Conservation (phyloP, 2,113 vertebrate species). For the pig (Sus scrofa) region DNA sequence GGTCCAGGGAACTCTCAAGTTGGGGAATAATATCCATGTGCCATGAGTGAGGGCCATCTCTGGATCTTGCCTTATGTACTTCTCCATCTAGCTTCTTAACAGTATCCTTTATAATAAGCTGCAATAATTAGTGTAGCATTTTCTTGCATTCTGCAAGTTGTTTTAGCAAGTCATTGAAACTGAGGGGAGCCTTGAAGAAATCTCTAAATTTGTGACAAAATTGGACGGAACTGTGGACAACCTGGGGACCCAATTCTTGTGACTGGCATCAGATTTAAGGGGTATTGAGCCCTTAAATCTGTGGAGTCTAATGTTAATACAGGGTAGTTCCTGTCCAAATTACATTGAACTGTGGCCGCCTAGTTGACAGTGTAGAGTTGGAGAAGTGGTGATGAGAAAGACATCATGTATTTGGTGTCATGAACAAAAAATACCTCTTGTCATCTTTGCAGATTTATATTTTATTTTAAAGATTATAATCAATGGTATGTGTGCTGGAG, state of each 20-base stretch:
- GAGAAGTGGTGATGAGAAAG: neutral
- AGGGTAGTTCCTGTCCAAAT: neutral
- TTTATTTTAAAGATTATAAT: neutral
- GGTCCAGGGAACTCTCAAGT: neutral
- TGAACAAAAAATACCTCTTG: neutral
- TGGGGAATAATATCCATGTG: neutral
- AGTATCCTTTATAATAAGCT: neutral
- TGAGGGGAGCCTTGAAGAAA: neutral
- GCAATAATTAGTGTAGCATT: neutral
- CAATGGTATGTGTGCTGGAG: neutral
- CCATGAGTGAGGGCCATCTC: too few species aligned
- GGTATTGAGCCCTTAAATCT: neutral
- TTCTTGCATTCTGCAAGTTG: neutral
- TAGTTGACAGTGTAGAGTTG: neutral
- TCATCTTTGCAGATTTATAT: neutral
- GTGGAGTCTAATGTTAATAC: neutral
- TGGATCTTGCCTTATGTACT: neutral
- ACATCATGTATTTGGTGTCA: neutral
- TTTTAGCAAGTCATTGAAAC: neutral
- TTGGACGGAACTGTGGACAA: neutral
- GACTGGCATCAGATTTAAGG: neutral
- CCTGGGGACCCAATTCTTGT: neutral
- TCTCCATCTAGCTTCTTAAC: neutral
- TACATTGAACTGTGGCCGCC: neutral
- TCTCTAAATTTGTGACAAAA: neutral